Conservation (phyloP, 2,113 vertebrate species). For the Tyrannus savana region DNA sequence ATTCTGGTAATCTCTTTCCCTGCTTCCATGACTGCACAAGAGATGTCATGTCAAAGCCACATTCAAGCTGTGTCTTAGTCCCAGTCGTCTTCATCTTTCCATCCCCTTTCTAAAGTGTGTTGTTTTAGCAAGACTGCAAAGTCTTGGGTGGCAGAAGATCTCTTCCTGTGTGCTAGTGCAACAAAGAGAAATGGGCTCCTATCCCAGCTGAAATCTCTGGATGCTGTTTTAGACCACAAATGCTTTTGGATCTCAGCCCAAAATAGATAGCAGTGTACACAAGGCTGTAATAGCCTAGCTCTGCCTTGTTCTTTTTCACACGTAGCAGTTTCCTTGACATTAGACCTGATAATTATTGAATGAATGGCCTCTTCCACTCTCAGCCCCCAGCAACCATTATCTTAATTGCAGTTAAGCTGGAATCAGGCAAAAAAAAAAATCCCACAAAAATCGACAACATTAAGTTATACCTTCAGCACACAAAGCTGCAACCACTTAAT, state of each 20-base stretch:
- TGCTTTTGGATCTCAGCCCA: neutral
- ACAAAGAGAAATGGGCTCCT: neutral
- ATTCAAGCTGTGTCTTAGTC: neutral
- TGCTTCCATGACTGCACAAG: neutral
- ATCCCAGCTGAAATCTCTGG: constrained; percentile 12
- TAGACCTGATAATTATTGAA: constrained; percentile 38
- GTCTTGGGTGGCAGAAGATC: neutral
- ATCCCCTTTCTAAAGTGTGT: neutral
- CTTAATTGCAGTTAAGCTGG: constrained; percentile 23
- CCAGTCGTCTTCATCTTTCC: neutral
- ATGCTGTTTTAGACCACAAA: constrained; percentile 20
- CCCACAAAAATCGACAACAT: neutral
- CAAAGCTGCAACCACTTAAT: neutral
- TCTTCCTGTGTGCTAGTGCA: neutral
- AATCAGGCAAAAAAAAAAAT: neutral
- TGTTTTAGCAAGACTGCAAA: neutral
- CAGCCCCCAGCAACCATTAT: constrained; percentile 4
- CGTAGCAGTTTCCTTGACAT: neutral
- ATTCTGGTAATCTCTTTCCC: neutral
- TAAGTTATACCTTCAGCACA: neutral
- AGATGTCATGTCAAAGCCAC: neutral
- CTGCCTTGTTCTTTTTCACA: constrained; percentile 14
- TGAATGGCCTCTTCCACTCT: neutral
- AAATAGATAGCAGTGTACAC: neutral
- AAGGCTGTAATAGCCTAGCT: neutral